Evolutionary conservation across 2,797 vertebrate genomes (phyloP), one percentile per base, ranked within the genome.

Genomic region (Ptychadena robeensis): DNA sequence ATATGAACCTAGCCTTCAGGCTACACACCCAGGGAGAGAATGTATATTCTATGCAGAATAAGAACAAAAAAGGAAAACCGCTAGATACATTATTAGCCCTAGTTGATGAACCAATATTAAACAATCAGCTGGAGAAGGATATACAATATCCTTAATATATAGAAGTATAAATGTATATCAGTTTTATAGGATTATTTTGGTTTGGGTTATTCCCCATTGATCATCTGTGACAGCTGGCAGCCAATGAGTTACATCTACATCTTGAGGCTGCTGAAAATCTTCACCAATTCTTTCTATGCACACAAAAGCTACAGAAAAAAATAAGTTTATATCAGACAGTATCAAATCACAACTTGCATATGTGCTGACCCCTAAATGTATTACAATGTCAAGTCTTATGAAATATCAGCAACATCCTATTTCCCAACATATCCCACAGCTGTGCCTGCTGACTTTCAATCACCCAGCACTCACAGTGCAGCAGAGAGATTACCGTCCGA

Each of bases 351-450:
- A 15, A 28, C 65, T n/a, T 85, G 53, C 25, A 34, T 12, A 74
- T 69, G 40, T 68, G 65, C 40, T 85, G 78, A 75, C 78, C 76
- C 77, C 72, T 80, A 85, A 67, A 57, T 65, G 65, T 68, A 70
- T 81, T 76, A 32, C 78, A 85, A 80, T 80, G 77, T 85, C 78
- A 80, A 70, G 27, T 25, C 32, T 76, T 76, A 69, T 75, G 78
- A 85, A 81, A 85, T 37, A 80, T 81, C 72, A 65, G 66, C 65
- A 72, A 71, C 72, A 76, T 81, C 78, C 72, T 32, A 74, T 85
- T 84, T 80, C 71, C 64, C 48, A 84, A 64, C 76, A 79, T 73
- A 75, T 85, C 72, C 53, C 78, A 75, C 83, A 85, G 83, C 83
- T 80, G 83, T 44, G 69, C 67, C 82, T 73, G 75, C 69, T 68